Evolutionary conservation across 2,888 invertebrate genomes (phyloP), one percentile per base, ranked within the genome.

Genomic region (Drosophila koepferae): DNA sequence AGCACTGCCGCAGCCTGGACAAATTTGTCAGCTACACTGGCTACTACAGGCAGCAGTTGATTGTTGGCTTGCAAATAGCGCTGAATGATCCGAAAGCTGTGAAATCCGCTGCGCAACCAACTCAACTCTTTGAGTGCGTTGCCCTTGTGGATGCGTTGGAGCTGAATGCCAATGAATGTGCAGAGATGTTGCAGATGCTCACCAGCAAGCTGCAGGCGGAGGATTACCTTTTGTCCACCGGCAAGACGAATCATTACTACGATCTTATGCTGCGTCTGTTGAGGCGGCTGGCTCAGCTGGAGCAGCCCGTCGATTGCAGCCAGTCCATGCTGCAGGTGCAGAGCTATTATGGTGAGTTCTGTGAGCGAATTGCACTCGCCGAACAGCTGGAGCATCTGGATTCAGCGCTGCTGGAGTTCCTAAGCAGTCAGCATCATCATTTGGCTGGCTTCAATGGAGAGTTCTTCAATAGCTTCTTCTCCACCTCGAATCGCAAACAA

Each of bases 351-450:
- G 91, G 91, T 3, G 91, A 93, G 44, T 91, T 95, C 55, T 91
- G 94, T 7, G 63, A 66, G 0, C 48, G 14, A 55, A 93, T 93
- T 2, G 20, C 74, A 92, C 16, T 40, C 28, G 0, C 49, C 31
- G 63, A 82, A 31, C 94, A 94, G 84, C 87, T 95, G 31, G 94
- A 94, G 5, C 92, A 91, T 49, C 92, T 96, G 80, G 96, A 96
- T 78, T 92, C 91, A 7, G 91, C 94, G 3, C 89, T 96, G 12
- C 89, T 94, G 14, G 91, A 93, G 69, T 96, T 96, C 90, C 93
- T 96, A 20, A 91, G 94, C 68, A 93, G 93, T 59, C 96, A 95
- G 92, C 95, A 96, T 44, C 95, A 95, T 82, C 94, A 94, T 81
- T 93, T 95, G 6, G 88, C 92, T 16, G 89, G 92, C 18, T 90